Evolutionary conservation across 2,888 invertebrate species (phyloP).

Genomic region (Megamerina dolium): DNA sequence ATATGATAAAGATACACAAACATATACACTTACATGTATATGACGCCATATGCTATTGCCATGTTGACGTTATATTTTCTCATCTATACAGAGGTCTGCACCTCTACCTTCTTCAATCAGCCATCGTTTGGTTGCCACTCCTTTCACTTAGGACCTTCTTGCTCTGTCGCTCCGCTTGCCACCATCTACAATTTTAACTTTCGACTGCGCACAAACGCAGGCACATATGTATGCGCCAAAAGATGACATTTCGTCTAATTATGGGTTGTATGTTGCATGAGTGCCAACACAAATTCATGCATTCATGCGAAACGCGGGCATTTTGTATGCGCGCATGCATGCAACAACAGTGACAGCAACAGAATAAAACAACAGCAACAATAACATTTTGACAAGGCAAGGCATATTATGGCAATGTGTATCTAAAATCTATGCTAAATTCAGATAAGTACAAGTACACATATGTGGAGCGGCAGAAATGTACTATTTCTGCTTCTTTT

Average conservation of each 20-base stretch:
- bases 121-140: no score
- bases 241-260: constrained; percentile 31
- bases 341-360: constrained; percentile 1
- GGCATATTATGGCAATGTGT: constrained; percentile 5
- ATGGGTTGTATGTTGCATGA: constrained; percentile 29
- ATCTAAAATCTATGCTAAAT: neutral
- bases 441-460: neutral
- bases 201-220: no score
- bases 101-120: no score
- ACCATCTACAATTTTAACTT: no score
- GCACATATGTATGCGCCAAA: constrained; percentile 13
- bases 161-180: no score
- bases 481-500: constrained; percentile 1
- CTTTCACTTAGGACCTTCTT: no score
- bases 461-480: constrained; percentile 15
- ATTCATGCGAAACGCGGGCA: constrained; percentile 15
- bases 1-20: no score
- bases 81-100: no score
- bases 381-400: constrained; percentile 8
- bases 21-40: no score
- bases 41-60: no score
- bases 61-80: no score
- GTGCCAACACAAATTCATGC: constrained; percentile 22
- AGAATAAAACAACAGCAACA: constrained; percentile 5
- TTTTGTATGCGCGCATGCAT: neutral